Evolutionary conservation across 2,888 invertebrate genomes (phyloP), one percentile per base, ranked within the genome.

Genomic region (Chromoteleia sp.): DNA sequence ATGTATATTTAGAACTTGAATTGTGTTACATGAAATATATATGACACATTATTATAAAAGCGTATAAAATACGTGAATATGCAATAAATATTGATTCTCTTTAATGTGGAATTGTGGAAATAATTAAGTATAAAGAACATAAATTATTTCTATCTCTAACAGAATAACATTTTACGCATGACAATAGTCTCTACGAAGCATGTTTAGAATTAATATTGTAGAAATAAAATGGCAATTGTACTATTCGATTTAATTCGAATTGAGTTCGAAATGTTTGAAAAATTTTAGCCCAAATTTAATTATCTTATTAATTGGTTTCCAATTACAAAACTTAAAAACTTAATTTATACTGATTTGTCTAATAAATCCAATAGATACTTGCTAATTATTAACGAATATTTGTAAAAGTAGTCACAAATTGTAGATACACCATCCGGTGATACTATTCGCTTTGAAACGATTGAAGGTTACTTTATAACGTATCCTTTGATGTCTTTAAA

Each of bases 1-100:
- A n/a, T n/a, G n/a, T n/a, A n/a, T n/a, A n/a, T n/a, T n/a, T n/a
- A n/a, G n/a, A n/a, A n/a, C n/a, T n/a, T n/a, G n/a, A 33, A 33
- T 33, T 33, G 10, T 8, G 10, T 7, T 33, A 8, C 10, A 33
- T 10, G 7, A 33, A 8, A 33, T 7, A 33, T 33, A 33, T 33
- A 33, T 8, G 10, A 33, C 6, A 33, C 10, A 33, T 33, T 33
- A 8, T 25, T 25, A 25, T 25, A 25, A 25, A 33, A 25, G 10
- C 7, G 5, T 33, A 33, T 8, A 33, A 33, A 33, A 25, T 1
- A 8, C 1, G 10, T 33, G 33, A 1, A 8, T 33, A 4, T 33
- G 33, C 33, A 8, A 33, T 33, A 33, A 33, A 33, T 50, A 50
- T 48, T 25, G 25, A 48, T 25, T 12, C 25, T 12, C 48, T 6